These are phyloP conservation scores for Nemotelus nigrinus DNA, from an alignment of 2,888 invertebrate species.

Conservation along the genomic window DNA sequence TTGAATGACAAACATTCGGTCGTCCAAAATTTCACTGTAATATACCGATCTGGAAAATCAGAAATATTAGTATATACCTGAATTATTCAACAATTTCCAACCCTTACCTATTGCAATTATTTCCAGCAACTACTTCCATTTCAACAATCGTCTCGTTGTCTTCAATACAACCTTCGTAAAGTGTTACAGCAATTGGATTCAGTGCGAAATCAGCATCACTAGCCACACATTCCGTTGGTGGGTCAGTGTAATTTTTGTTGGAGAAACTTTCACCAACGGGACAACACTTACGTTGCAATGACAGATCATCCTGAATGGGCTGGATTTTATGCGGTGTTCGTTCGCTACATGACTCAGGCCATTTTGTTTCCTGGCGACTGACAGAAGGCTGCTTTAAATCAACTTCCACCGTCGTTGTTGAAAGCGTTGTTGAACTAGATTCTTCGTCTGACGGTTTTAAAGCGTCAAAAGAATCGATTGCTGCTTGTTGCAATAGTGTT, in stretches of 20 bases:
- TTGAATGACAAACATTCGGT: constrained; percentile 60
- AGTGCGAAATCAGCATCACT: constrained; percentile 52
- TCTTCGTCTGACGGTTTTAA: too few species aligned
- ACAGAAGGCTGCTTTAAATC: too few species aligned
- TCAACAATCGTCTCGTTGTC: constrained; percentile 57
- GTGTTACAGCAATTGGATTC: constrained; percentile 57
- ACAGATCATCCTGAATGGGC: constrained; percentile 54
- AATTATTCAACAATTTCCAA: neutral
- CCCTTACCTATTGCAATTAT: constrained; percentile 62
- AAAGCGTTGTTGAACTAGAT: too few species aligned
- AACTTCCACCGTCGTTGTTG: too few species aligned
- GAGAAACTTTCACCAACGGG: constrained; percentile 60
- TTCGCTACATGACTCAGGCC: constrained; percentile 26
- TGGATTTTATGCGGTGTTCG: constrained; percentile 50
- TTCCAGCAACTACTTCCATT: constrained; percentile 59
- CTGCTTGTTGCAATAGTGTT: neutral
- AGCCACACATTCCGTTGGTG: constrained; percentile 46
- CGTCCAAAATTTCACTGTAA: constrained; percentile 55
- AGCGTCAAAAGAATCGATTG: neutral
- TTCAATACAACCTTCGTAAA: constrained; percentile 63
- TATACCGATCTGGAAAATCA: constrained; percentile 56
- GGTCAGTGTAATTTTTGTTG: constrained; percentile 55
- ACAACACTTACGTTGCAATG: constrained; percentile 66
- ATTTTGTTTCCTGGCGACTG: neutral
- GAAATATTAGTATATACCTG: constrained; percentile 47